These are phyloP conservation scores for Pseudanteris insignis DNA, from an alignment of 2,888 invertebrate species.

Conservation along the genomic window DNA sequence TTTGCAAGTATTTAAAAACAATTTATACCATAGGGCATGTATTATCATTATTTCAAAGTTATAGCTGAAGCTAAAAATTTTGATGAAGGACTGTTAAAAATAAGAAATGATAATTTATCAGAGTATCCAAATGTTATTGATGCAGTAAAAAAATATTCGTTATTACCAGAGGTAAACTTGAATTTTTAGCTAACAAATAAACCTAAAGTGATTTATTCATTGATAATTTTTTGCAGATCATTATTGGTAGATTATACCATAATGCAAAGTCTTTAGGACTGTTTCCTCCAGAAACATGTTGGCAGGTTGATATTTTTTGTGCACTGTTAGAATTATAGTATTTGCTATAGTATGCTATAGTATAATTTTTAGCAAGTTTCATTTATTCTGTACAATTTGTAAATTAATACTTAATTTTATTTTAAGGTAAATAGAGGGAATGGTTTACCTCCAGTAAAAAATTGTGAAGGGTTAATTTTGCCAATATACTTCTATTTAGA, in stretches of 20 bases:
- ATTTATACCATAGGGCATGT: slow-evolving; percentile 78
- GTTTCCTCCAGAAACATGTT: slow-evolving; percentile 56
- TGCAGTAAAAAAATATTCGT: slow-evolving; percentile 82
- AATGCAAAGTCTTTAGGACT: slow-evolving; percentile 62
- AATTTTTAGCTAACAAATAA: slow-evolving; percentile 3
- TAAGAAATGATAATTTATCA: slow-evolving; percentile 79
- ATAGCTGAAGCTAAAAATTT: slow-evolving; percentile 75
- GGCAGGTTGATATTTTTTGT: slow-evolving; percentile 63
- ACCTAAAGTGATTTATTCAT: too few species aligned
- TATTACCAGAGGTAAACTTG: slow-evolving; percentile 86
- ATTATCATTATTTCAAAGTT: slow-evolving; percentile 88
- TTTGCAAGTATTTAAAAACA: too few species aligned
- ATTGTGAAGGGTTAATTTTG: slow-evolving; percentile 83
- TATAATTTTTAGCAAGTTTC: too few species aligned
- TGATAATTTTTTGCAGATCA: slow-evolving; percentile 53
- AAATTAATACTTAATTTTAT: too few species aligned
- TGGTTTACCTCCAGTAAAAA: slow-evolving; percentile 72
- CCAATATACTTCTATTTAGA: slow-evolving; percentile 85
- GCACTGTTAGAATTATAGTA: too few species aligned
- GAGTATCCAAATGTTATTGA: slow-evolving; percentile 85
- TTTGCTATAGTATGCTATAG: too few species aligned
- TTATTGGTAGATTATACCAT: slow-evolving; percentile 69
- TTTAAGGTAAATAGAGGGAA: slow-evolving; percentile 72
- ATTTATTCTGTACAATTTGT: too few species aligned
- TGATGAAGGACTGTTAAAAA: slow-evolving; percentile 71